Base-by-base conservation (phyloP, 1,140 invertebrate genomes). In the Pseudomyrmex dendroicus region DNA sequence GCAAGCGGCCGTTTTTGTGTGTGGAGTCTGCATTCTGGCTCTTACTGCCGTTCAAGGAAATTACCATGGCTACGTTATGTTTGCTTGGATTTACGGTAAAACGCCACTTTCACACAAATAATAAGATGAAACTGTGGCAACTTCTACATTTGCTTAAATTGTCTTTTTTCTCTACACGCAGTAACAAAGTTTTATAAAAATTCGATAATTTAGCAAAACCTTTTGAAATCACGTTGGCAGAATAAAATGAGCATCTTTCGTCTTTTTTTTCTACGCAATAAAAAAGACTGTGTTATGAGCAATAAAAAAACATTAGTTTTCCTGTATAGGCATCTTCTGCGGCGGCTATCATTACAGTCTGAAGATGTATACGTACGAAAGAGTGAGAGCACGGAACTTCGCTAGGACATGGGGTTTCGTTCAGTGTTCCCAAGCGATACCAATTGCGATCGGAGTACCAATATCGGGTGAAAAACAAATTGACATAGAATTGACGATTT, bases 351-450 rank as follows among this genome's bases (percentile, higher is more conserved):
- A 97, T 91, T 98, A 98, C 91, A 97, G 97, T 13, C 94, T 98
- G 44, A 98, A 98, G 92, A 97, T 98, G 96, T 98, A 98, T 93
- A 97, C 97, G 0, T 98, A 98, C 90, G 97, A 98, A 92, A 95
- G 97, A 85, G 97, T 98, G 9, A 94, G 97, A 56, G 97, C 97
- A 0, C 95, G 97, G 80, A 97, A 98, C 92, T 98, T 98, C 92
- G 97, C 97, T 0, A 95, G 97, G 74, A 97, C 97, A 0, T 98
- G 98, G 98, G 97, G 97, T 64, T 98, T 97, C 92, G 96, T 98
- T n/a, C 97, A 98, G 92, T 98, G 96, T 89, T 97, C 97, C 3
- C 97, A 98, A 91, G 97, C 97, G 0, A 96, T 98, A 89, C 97
- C 97, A 10, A 96, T 98, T n/a, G 96, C 97, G 2, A 96, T 98